Evolutionary conservation across 2,113 vertebrate species (phyloP).

Genomic region (Antechinus flavipes): DNA sequence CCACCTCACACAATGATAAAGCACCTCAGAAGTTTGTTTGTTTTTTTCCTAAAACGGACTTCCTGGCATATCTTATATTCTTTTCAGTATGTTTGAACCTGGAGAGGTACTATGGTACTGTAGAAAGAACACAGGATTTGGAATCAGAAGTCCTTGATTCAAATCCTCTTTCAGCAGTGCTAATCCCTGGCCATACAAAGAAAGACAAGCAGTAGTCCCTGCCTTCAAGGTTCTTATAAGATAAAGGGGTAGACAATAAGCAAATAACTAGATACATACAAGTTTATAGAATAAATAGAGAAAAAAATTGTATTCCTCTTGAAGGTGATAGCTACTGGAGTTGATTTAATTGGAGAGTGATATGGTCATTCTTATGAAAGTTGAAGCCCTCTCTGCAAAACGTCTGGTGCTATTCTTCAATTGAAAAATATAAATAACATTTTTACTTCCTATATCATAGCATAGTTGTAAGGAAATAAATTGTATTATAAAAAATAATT

Average conservation of each 20-base stretch:
- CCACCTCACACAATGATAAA: neutral
- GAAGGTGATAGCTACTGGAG: neutral
- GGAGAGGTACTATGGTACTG: neutral
- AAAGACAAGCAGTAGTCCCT: neutral
- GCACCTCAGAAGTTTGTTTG: neutral
- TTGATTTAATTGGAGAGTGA: neutral
- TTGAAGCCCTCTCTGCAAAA: neutral
- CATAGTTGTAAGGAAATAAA: neutral
- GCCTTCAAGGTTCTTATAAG: neutral
- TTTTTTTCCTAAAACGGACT: neutral
- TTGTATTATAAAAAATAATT: neutral
- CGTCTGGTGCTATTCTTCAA: neutral
- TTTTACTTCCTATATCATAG: neutral
- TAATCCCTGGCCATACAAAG: neutral
- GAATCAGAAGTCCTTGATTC: neutral
- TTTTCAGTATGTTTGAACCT: neutral
- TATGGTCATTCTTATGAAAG: neutral
- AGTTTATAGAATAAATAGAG: neutral
- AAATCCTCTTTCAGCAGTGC: neutral
- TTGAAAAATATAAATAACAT: neutral
- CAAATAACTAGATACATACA: neutral
- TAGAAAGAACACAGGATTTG: neutral
- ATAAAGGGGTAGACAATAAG: neutral
- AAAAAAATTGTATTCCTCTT: neutral
- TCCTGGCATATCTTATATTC: neutral